Evolutionary conservation across 2,888 invertebrate genomes (phyloP), one percentile per base, ranked within the genome.

Genomic region (Lasioglossum zephyrum): DNA sequence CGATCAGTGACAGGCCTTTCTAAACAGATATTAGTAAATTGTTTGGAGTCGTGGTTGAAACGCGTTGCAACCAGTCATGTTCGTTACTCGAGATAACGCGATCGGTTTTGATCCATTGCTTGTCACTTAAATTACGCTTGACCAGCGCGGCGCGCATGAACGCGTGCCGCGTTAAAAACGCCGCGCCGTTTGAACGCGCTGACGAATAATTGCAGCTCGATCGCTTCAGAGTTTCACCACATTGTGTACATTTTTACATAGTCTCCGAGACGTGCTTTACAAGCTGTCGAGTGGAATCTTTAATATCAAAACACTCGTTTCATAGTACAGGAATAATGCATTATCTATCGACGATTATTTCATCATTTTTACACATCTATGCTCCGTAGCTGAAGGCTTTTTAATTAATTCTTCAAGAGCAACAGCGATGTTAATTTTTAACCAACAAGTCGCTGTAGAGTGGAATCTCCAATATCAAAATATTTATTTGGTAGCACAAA

Each of bases 1-100:
- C 8, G 81, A 89, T 87, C 88, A 73, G 77, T 87, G 89, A 80
- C 88, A 89, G 79, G 87, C 89, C 89, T 88, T 89, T 88, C 89
- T 89, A 89, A 89, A 87, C 79, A 81, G 86, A 82, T 86, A 89
- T 88, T 83, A 78, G 86, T 60, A 66, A 86, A 86, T 86, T 81
- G 81, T 86, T 81, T 69, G 63, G 66, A 85, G 77, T 75, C 86
- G 66, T 76, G 75, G 57, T 60, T 47, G 72, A 49, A 75, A 75
- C 80, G 60, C 81, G 53, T 75, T 85, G 74, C 70, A 77, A 53
- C 22, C n/a, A 70, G 70, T 72, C 70, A 53, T 47, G 63, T 86
- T 69, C 73, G 60, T 85, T 86, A 60, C 49, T 39, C 39, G 26
- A 77, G 86, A 73, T 77, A 86, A 86, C 57, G 44, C 66, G 77